Percentiles rank a stretch among this genome's conserved stretches.
phyloP scores from a whole-genome alignment of 2,888 invertebrate genomes.

The Agonopterix alstromeriana region DNA sequence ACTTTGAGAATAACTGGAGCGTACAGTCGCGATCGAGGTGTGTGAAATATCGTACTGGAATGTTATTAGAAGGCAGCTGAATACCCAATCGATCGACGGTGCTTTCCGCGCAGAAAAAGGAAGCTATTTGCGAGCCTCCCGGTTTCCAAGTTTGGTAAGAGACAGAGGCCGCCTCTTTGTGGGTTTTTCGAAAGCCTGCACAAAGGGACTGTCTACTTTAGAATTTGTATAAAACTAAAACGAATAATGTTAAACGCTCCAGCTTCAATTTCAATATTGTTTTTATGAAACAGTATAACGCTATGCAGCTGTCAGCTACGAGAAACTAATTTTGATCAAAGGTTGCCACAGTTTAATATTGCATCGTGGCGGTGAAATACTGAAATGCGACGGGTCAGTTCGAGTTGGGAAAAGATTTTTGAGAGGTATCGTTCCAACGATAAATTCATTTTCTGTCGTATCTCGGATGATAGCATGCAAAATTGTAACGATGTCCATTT shows the following conservation, averaged over 20 bases:
- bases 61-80: slow-evolving; percentile 61
- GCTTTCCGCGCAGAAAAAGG: slow-evolving; percentile 38
- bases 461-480: too few species aligned
- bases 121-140: slow-evolving; percentile 30
- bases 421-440: too few species aligned
- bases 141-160: slow-evolving; percentile 38
- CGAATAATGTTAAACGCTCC: too few species aligned
- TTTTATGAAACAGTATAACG: not conserved
- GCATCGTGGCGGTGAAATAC: slow-evolving; percentile 1
- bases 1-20: slow-evolving; percentile 4
- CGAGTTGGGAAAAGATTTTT: not conserved
- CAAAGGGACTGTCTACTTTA: slow-evolving; percentile 22
- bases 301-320: too few species aligned
- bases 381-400: not conserved
- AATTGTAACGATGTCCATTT: too few species aligned
- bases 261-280: too few species aligned
- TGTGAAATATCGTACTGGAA: slow-evolving; percentile 56
- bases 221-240: too few species aligned
- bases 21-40: slow-evolving; percentile 36
- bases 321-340: slow-evolving; percentile 14
- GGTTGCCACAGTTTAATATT: slow-evolving; percentile 14
- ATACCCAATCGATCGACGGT: slow-evolving; percentile 53
- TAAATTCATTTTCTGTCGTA: too few species aligned
- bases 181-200: slow-evolving; percentile 25
- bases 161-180: slow-evolving; percentile 33